These are phyloP conservation scores for Aspidoscelis tigris DNA, from an alignment of 2,113 vertebrate species.

Conservation along the genomic window DNA sequence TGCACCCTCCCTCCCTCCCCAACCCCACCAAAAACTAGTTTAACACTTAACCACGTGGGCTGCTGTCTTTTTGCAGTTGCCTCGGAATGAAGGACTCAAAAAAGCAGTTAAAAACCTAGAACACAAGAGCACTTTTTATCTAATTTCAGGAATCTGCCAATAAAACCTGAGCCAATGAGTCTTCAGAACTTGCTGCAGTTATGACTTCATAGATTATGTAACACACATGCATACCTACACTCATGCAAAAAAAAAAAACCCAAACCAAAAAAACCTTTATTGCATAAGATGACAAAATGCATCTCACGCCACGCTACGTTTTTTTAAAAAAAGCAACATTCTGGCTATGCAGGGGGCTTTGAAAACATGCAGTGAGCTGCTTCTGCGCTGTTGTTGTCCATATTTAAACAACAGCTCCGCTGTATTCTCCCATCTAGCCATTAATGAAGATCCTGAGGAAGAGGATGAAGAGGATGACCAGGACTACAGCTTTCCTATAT, in stretches of 20 bases:
- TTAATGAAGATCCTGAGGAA: slow-evolving; percentile 96
- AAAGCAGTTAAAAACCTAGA: slow-evolving; percentile 82
- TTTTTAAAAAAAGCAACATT: slow-evolving; percentile 43
- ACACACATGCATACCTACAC: slow-evolving; percentile 21
- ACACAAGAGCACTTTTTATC: slow-evolving; percentile 90
- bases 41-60: slow-evolving; percentile 58
- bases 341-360: slow-evolving; percentile 87
- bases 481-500: slow-evolving; percentile 98
- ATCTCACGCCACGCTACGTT: slow-evolving; percentile 64
- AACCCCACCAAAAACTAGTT: slow-evolving; percentile 55
- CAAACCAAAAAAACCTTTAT: slow-evolving; percentile 66
- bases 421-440: slow-evolving; percentile 99
- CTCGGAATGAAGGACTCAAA: slow-evolving; percentile 76
- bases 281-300: slow-evolving; percentile 83
- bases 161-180: slow-evolving; percentile 90
- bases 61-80: slow-evolving; percentile 65
- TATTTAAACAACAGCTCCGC: slow-evolving; percentile 99
- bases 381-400: slow-evolving; percentile 94
- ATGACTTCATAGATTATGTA: slow-evolving; percentile 87
- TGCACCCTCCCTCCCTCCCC: neutral
- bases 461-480: slow-evolving; percentile 97
- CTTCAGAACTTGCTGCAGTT: slow-evolving; percentile 85
- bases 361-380: slow-evolving; percentile 90
- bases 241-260: slow-evolving; percentile 31
- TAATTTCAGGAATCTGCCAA: slow-evolving; percentile 92